phyloP scores from a whole-genome alignment of 2,888 invertebrate genomes.

The Corythucha ciliata region DNA sequence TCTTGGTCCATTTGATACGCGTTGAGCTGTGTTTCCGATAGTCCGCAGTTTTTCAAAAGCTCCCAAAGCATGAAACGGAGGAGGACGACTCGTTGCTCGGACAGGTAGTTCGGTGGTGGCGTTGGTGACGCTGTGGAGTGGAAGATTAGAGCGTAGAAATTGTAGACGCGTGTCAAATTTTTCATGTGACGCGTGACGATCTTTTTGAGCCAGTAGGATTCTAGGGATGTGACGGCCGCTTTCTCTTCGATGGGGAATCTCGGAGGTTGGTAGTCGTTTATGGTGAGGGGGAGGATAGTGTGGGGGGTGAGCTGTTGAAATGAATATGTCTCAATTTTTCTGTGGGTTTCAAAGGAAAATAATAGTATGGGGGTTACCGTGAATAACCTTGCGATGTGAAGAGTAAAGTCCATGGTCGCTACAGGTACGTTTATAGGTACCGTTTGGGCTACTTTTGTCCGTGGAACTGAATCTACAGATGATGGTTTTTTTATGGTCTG shows the following conservation, averaged over 20 bases:
- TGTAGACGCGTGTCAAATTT: slow-evolving; percentile 21
- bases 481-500: too few species aligned
- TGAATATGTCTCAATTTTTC: background rate
- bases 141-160: slow-evolving; percentile 21
- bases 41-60: slow-evolving; percentile 21
- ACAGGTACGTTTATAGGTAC: slow-evolving; percentile 16
- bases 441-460: too few species aligned
- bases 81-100: slow-evolving; percentile 20
- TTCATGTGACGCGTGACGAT: slow-evolving; percentile 20
- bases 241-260: slow-evolving; percentile 6
- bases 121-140: too few species aligned
- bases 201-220: slow-evolving; percentile 25
- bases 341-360: background rate
- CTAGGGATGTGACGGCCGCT: slow-evolving; percentile 8
- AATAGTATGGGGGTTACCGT: slow-evolving; percentile 5
- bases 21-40: slow-evolving; percentile 16
- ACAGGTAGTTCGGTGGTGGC: background rate
- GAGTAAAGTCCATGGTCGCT: slow-evolving; percentile 15
- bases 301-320: background rate
- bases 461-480: too few species aligned
- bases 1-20: slow-evolving; percentile 19
- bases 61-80: slow-evolving; percentile 26
- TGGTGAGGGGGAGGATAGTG: slow-evolving; percentile 8
- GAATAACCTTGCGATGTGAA: slow-evolving; percentile 15
- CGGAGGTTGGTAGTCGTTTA: slow-evolving; percentile 3